Percentiles rank a stretch among this genome's conserved stretches.
These are phyloP conservation scores for Acanthis flammea DNA, from an alignment of 2,797 vertebrate species.

Conservation along the genomic window DNA sequence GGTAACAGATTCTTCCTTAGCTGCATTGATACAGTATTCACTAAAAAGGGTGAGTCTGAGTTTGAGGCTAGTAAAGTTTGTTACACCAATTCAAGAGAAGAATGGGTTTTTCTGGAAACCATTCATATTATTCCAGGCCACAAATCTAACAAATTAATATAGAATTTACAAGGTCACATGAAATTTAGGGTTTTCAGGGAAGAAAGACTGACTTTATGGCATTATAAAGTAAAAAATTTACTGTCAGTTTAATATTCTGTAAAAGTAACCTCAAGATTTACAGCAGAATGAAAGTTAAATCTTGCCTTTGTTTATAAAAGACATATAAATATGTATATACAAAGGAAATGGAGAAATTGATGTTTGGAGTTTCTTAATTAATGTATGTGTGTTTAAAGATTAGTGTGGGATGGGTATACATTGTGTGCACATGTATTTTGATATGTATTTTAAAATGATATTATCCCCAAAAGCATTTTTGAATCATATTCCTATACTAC, in stretches of 20 bases:
- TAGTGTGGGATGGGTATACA: not conserved
- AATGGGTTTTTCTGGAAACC: not conserved
- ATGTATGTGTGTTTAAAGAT: not conserved
- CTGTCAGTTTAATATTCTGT: not conserved
- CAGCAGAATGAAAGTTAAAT: not conserved
- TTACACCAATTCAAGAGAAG: not conserved
- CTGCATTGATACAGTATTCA: not conserved
- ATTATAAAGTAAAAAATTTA: not conserved
- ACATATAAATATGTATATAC: not conserved
- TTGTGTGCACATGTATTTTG: not conserved
- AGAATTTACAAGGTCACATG: not conserved
- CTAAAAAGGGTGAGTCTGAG: not conserved
- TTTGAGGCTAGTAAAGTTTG: not conserved
- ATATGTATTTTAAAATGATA: not conserved
- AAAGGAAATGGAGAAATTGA: not conserved
- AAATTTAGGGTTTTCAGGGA: not conserved
- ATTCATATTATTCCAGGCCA: not conserved
- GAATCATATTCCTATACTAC: not conserved
- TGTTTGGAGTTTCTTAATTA: not conserved
- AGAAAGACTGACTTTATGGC: not conserved
- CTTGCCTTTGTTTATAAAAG: not conserved
- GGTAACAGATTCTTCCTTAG: not conserved
- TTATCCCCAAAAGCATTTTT: not conserved
- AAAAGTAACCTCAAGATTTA: not conserved
- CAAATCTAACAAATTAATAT: not conserved